Conservation (phyloP, 2,888 invertebrate species). For the Sthenelais limicola region DNA sequence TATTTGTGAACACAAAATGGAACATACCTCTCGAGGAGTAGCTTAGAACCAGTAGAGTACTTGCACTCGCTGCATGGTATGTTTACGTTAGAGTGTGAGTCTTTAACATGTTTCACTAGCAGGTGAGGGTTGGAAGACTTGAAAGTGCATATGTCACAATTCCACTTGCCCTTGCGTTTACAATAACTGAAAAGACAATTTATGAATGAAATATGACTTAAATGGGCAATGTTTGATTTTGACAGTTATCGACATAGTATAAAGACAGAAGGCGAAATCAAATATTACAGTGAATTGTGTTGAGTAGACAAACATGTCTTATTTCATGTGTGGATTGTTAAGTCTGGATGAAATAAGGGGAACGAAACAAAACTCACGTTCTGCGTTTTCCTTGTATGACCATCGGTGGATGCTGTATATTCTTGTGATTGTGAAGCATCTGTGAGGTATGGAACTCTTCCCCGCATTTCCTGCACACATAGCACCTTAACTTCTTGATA, state of each 20-base stretch:
- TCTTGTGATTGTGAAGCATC: not conserved
- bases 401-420: not conserved
- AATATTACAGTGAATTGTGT: no score
- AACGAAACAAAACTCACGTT: no score
- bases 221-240: not conserved
- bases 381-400: not conserved
- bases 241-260: not conserved
- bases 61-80: constrained; percentile 13
- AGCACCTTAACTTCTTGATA: not conserved
- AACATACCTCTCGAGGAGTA: constrained; percentile 10
- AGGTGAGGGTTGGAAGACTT: constrained; percentile 18
- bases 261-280: not conserved
- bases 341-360: no score
- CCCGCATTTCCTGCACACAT: constrained; percentile 3
- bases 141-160: constrained; percentile 12
- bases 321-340: no score
- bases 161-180: constrained; percentile 3
- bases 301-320: no score
- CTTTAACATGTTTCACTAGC: constrained; percentile 11
- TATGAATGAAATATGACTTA: not conserved
- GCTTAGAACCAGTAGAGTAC: not conserved
- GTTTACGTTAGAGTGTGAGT: not conserved
- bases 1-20: no score
- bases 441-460: not conserved
- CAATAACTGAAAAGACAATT: constrained; percentile 7